phyloP scores from a whole-genome alignment of 2,113 vertebrate species.

The Urocitellus parryii region DNA sequence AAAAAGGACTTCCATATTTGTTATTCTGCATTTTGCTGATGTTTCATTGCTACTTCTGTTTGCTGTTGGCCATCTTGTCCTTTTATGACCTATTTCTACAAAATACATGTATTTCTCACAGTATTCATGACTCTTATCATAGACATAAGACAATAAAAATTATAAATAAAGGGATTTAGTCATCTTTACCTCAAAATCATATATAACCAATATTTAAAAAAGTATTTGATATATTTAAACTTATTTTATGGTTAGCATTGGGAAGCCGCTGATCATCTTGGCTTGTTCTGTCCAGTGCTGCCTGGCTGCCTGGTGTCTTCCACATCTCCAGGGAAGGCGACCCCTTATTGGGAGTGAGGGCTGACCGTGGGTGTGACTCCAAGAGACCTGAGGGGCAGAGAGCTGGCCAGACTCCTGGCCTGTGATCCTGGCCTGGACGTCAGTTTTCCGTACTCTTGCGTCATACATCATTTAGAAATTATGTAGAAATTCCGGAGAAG shows the following conservation, averaged over 20 bases:
- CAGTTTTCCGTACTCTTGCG: neutral
- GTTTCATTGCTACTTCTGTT: neutral
- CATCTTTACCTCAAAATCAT: neutral
- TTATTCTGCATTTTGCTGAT: neutral
- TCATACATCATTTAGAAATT: neutral
- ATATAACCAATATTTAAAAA: neutral
- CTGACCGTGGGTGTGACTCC: too few species aligned
- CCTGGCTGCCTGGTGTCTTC: neutral
- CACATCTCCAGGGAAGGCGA: too few species aligned
- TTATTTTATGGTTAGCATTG: conserved; percentile 5
- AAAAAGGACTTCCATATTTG: neutral
- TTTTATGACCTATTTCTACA: neutral
- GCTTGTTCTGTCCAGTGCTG: neutral
- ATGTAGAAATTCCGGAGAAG: neutral
- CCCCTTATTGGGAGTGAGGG: too few species aligned
- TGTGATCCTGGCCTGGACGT: too few species aligned
- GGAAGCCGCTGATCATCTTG: neutral
- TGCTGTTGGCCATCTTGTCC: neutral
- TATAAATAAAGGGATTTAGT: neutral
- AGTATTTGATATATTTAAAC: neutral
- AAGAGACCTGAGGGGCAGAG: too few species aligned
- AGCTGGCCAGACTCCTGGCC: too few species aligned
- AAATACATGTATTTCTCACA: neutral
- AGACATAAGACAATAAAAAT: neutral
- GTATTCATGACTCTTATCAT: neutral